These are phyloP conservation scores for Lucifuga dentata DNA, from an alignment of 2,113 vertebrate genomes.

Conservation along the genomic window DNA sequence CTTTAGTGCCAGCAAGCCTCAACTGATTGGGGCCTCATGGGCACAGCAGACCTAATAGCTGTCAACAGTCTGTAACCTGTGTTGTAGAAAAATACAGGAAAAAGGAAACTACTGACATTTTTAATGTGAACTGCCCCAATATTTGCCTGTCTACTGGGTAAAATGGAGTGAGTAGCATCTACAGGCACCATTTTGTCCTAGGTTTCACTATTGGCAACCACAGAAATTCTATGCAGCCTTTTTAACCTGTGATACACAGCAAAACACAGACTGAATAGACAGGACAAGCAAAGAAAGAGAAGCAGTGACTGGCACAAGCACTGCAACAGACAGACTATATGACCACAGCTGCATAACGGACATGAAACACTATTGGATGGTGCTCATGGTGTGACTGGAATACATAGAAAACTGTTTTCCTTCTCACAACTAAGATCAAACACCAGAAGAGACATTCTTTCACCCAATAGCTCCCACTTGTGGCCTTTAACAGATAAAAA, in stretches of 20 bases:
- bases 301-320: slow-evolving; percentile 61
- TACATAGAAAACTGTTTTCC: slow-evolving; percentile 28
- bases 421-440: slow-evolving; percentile 46
- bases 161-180: slow-evolving; percentile 31
- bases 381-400: slow-evolving; percentile 53
- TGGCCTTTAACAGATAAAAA: slow-evolving; percentile 37
- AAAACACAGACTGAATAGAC: slow-evolving; percentile 45
- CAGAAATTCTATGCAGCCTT: slow-evolving; percentile 1
- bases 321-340: slow-evolving; percentile 54
- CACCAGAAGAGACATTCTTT: slow-evolving; percentile 51
- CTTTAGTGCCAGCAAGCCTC: slow-evolving; percentile 70
- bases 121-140: background rate
- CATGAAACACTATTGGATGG: slow-evolving; percentile 56
- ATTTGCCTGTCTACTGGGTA: background rate
- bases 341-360: slow-evolving; percentile 44
- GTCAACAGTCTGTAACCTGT: slow-evolving; percentile 15
- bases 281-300: slow-evolving; percentile 49
- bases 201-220: slow-evolving; percentile 16
- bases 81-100: slow-evolving; percentile 3
- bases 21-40: slow-evolving; percentile 31
- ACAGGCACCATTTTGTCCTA: slow-evolving; percentile 57
- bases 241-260: slow-evolving; percentile 28
- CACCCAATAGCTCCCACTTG: slow-evolving; percentile 57
- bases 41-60: slow-evolving; percentile 32
- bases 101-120: background rate